These are phyloP conservation scores for Eunapius fragilis DNA, from an alignment of 37 sponge, comb jelly and placozoan species.

Conservation along the genomic window DNA sequence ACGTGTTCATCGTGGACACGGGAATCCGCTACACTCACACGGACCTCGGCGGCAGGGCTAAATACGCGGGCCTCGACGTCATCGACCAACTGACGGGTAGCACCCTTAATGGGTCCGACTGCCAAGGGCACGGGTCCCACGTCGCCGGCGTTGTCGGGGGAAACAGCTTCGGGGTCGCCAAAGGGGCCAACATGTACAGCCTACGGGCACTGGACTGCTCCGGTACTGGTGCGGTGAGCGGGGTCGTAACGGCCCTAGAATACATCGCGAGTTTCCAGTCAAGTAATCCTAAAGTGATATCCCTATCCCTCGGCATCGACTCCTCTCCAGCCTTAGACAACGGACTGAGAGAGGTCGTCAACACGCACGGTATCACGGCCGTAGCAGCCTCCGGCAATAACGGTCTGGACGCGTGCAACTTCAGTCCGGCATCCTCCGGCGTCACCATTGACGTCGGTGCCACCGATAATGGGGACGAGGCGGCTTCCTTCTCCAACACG, in stretches of 20 bases:
- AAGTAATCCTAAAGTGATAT: constrained; percentile 47
- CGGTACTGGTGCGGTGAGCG: constrained; percentile 75
- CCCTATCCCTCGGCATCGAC: constrained; percentile 74
- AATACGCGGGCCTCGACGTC: constrained; percentile 77
- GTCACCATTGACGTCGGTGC: constrained; percentile 67
- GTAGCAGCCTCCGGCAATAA: constrained; percentile 81
- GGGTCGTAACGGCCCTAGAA: constrained; percentile 66
- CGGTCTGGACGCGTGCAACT: constrained; percentile 56
- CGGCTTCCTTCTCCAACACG: constrained; percentile 61
- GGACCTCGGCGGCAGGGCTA: constrained; percentile 67
- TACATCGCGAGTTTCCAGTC: constrained; percentile 14
- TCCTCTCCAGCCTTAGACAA: constrained; percentile 15
- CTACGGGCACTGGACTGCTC: constrained; percentile 64
- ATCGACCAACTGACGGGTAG: constrained; percentile 64
- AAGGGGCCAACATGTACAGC: constrained; percentile 58
- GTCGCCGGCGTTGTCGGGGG: constrained; percentile 80
- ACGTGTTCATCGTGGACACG: constrained; percentile 79
- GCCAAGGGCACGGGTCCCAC: constrained; percentile 86
- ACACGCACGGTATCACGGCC: constrained; percentile 32
- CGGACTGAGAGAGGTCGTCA: constrained; percentile 36
- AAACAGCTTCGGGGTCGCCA: constrained; percentile 72
- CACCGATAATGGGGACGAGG: constrained; percentile 43
- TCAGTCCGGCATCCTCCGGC: constrained; percentile 63
- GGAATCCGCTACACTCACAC: constrained; percentile 70
- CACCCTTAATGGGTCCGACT: constrained; percentile 50